Conservation (phyloP, 2,113 vertebrate species). For the Halichoeres trimaculatus region DNA sequence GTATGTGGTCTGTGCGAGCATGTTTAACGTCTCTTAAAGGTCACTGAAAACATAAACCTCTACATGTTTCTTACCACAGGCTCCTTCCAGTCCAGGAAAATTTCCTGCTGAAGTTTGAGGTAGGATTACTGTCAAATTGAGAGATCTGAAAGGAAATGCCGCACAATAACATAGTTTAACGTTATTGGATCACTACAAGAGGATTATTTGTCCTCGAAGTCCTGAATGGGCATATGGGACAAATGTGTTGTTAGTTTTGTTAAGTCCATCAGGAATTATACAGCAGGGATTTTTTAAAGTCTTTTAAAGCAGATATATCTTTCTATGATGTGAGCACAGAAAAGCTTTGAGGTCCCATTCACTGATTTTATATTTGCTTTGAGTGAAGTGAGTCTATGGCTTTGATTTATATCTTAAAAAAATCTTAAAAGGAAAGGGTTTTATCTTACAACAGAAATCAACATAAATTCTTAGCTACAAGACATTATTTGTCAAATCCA, state of each 20-base stretch:
- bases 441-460: not conserved
- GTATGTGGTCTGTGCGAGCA: not conserved
- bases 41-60: not conserved
- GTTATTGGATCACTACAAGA: conserved; percentile 42
- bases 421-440: not conserved
- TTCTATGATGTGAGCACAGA: not conserved
- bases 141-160: not conserved
- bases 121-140: conserved; percentile 45
- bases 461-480: not conserved
- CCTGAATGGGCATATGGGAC: conserved; percentile 33
- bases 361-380: not conserved
- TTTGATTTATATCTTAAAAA: conserved; percentile 3
- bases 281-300: not conserved
- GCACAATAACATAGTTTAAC: conserved; percentile 13
- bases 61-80: conserved; percentile 76
- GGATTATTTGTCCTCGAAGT: conserved; percentile 44
- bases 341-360: not conserved
- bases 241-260: conserved; percentile 9
- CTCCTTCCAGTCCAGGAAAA: conserved; percentile 94
- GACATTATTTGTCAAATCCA: not conserved
- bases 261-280: conserved; percentile 27
- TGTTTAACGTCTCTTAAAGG: not conserved
- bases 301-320: not conserved
- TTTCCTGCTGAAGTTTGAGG: conserved; percentile 94
- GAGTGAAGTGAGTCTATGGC: not conserved